These are phyloP conservation scores for Halichoerus grypus DNA, from an alignment of 2,113 vertebrate genomes.

Conservation along the genomic window DNA sequence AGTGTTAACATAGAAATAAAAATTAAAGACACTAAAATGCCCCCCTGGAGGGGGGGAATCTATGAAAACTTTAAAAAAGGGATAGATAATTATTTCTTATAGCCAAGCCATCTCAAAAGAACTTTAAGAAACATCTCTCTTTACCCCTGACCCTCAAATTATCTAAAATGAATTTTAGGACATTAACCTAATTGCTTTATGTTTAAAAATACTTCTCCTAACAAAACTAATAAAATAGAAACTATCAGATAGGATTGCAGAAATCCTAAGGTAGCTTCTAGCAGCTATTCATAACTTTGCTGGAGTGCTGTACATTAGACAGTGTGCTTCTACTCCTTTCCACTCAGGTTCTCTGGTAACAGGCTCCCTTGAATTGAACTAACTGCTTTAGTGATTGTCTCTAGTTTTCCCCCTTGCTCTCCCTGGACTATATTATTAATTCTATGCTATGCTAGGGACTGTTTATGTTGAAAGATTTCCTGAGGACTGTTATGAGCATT, in stretches of 20 bases:
- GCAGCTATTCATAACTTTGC: not conserved
- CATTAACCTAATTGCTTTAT: not conserved
- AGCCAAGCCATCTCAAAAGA: not conserved
- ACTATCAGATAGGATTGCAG: conserved; percentile 5
- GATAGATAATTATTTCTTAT: not conserved
- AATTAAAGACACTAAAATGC: conserved; percentile 31
- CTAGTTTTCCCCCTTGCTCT: not conserved
- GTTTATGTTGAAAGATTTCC: conserved; percentile 34
- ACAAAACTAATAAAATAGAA: conserved; percentile 23
- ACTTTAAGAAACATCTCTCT: conserved; percentile 4
- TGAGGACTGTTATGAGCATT: not conserved
- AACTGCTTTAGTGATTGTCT: not conserved
- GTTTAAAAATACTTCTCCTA: conserved; percentile 36
- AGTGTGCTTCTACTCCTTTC: not conserved
- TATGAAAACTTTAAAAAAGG: conserved; percentile 30
- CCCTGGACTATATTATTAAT: not conserved
- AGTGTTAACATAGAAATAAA: conserved; percentile 6
- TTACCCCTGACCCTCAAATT: not conserved
- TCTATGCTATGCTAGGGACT: not conserved
- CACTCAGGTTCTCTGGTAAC: not conserved
- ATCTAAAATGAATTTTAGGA: conserved; percentile 41
- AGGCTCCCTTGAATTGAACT: not conserved
- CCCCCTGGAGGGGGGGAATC: not conserved
- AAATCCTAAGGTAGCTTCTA: not conserved
- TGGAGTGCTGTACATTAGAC: not conserved